These are phyloP conservation scores for Poicephalus meyeri DNA, from an alignment of 2,113 vertebrate genomes.

Conservation along the genomic window DNA sequence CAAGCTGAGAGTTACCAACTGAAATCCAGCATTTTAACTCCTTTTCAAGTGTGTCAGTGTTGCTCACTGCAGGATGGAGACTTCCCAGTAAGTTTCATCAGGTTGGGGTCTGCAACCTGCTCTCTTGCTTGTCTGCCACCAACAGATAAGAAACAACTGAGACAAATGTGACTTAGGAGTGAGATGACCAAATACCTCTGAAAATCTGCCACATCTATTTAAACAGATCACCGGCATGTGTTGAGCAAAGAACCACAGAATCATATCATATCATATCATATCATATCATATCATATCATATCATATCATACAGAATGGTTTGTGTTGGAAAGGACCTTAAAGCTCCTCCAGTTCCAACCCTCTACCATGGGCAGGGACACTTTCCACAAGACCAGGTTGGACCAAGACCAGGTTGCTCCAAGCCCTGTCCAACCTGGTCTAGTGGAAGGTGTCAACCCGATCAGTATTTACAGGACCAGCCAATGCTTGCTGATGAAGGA, in stretches of 20 bases:
- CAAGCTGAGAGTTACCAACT: background rate
- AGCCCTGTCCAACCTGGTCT: background rate
- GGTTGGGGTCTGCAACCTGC: background rate
- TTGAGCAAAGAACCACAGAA: background rate
- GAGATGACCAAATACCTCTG: background rate
- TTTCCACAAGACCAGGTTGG: background rate
- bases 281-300: background rate
- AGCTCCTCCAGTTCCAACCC: background rate
- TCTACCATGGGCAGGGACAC: background rate
- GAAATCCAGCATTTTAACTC: background rate
- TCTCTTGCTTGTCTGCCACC: background rate
- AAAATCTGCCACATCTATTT: background rate
- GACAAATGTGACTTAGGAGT: background rate
- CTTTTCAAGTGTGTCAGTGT: background rate
- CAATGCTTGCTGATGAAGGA: background rate
- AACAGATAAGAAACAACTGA: background rate
- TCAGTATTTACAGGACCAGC: background rate
- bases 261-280: background rate
- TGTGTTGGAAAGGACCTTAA: background rate
- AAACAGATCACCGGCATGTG: background rate
- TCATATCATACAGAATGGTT: background rate
- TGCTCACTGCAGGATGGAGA: background rate
- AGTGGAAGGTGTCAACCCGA: background rate
- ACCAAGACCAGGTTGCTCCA: background rate
- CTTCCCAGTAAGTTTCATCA: background rate